Evolutionary conservation across 2,888 invertebrate species (phyloP).

Genomic region (Heteropelma amictum): DNA sequence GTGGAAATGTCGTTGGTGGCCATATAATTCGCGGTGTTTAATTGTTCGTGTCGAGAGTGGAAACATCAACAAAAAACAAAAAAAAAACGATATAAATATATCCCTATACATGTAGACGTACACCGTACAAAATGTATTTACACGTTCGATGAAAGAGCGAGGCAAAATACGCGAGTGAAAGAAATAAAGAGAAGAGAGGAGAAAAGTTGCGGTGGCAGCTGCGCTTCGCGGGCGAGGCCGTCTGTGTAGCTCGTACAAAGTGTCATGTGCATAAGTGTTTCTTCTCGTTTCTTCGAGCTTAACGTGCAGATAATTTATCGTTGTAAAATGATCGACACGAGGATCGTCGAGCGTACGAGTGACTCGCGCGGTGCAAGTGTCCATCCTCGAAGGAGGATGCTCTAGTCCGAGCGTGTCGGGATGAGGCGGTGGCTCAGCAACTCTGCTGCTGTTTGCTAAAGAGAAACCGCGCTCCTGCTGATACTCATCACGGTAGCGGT

Average conservation of each 20-base stretch:
- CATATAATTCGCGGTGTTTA: no score
- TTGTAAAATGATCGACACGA: conserved; percentile 18
- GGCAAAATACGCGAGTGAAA: not conserved
- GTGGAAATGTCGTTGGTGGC: conserved; percentile 7
- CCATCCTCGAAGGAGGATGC: conserved; percentile 48
- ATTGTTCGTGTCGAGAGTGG: no score
- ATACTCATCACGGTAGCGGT: not conserved
- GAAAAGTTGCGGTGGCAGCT: not conserved
- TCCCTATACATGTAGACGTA: not conserved
- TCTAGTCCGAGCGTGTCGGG: conserved; percentile 51
- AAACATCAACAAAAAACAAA: no score
- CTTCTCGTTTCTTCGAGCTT: conserved; percentile 2
- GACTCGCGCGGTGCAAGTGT: conserved; percentile 32
- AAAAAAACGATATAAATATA: not conserved
- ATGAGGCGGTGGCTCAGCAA: conserved; percentile 40
- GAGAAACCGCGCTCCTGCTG: not conserved
- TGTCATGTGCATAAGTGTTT: conserved; percentile 30
- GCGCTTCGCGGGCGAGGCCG: conserved; percentile 38
- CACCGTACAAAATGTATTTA: no score
- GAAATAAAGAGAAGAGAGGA: not conserved
- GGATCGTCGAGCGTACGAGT: conserved; percentile 24
- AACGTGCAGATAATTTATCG: not conserved
- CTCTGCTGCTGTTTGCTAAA: conserved; percentile 44
- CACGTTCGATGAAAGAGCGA: no score
- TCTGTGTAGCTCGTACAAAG: not conserved